Evolutionary conservation across 2,888 invertebrate genomes (phyloP).

Genomic region (Drosophila robusta): DNA sequence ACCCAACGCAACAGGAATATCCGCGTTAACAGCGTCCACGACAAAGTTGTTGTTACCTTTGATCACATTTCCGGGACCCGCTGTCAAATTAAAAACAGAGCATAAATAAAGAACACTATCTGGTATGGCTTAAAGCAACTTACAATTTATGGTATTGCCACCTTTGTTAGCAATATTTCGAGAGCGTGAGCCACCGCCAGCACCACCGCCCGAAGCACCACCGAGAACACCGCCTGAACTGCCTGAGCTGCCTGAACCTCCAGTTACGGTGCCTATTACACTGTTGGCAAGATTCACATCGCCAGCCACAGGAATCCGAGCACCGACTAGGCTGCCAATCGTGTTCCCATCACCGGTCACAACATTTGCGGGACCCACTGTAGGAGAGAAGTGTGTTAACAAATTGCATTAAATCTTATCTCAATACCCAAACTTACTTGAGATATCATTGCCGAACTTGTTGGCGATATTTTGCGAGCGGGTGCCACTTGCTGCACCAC

Average conservation of each 20-base stretch:
- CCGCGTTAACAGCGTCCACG: neutral
- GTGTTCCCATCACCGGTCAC: constrained; percentile 6
- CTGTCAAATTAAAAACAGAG: neutral
- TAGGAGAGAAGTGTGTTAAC: neutral
- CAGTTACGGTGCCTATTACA: constrained; percentile 11
- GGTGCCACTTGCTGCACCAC: no score
- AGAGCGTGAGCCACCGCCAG: neutral
- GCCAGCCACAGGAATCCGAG: neutral
- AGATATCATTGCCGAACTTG: constrained; percentile 20
- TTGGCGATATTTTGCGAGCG: constrained; percentile 13
- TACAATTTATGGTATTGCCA: neutral
- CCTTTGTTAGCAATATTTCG: constrained; percentile 10
- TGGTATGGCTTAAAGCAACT: neutral
- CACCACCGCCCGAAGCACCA: neutral
- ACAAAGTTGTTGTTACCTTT: neutral
- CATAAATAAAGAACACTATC: no score
- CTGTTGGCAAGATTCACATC: neutral
- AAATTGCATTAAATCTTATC: no score
- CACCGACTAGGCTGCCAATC: neutral
- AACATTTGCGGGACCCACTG: constrained; percentile 23
- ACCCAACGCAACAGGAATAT: neutral
- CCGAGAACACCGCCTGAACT: constrained; percentile 1
- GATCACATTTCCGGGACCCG: constrained; percentile 23
- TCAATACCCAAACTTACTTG: constrained; percentile 18
- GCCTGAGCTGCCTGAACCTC: neutral